Conservation (phyloP, 2,888 invertebrate genomes). For the Drosophila testacea region DNA sequence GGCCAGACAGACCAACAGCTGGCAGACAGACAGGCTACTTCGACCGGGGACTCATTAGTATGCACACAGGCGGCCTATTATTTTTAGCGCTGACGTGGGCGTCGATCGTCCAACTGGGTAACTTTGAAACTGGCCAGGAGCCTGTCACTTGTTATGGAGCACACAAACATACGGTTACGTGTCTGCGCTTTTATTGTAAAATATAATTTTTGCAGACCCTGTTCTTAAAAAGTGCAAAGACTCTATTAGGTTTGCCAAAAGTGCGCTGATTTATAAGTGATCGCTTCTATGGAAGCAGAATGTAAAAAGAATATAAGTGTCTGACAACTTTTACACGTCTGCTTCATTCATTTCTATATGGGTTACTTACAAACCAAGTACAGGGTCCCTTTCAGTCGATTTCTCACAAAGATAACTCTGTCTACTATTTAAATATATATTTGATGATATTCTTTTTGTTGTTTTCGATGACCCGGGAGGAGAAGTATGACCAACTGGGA, state of each 20-base stretch:
- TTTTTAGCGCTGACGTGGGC: constrained; percentile 67
- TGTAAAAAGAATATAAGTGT: too few relatives aligned
- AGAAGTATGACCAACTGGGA: background rate
- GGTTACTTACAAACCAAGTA: too few relatives aligned
- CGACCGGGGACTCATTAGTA: constrained; percentile 71
- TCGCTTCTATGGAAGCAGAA: too few relatives aligned
- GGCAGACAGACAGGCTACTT: constrained; percentile 6
- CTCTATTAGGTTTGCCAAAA: too few relatives aligned
- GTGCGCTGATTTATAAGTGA: too few relatives aligned
- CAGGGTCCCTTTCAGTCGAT: too few relatives aligned
- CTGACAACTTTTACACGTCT: too few relatives aligned
- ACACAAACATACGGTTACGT: constrained; percentile 1
- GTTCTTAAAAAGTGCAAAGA: too few relatives aligned
- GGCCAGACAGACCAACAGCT: background rate
- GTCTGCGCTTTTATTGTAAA: constrained; percentile 24
- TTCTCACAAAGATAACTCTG: too few relatives aligned
- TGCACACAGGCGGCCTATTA: constrained; percentile 77
- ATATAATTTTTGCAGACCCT: constrained; percentile 11
- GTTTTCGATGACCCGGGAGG: constrained; percentile 34
- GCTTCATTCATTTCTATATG: too few relatives aligned
- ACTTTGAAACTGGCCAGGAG: background rate
- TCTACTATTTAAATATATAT: constrained; percentile 30
- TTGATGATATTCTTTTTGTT: constrained; percentile 48
- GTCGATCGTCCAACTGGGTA: constrained; percentile 20
- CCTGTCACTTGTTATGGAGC: background rate